Base-by-base conservation (phyloP, 2,797 vertebrate species). In the Parauchenoglanis ngamensis region DNA sequence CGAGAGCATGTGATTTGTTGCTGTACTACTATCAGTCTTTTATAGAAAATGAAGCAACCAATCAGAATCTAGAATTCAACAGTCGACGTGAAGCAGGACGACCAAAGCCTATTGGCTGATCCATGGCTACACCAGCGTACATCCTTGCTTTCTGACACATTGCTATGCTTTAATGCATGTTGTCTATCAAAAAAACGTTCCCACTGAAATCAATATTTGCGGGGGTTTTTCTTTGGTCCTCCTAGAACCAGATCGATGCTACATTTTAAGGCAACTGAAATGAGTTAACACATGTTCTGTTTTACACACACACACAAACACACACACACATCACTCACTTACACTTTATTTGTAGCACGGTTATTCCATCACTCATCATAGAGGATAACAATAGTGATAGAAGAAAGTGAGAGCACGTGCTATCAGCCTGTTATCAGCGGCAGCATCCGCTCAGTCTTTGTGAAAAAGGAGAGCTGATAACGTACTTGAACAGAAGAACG, bases 391-490 rank as follows among this genome's bases (percentile, higher is more conserved):
- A 17, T 44, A 17, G 57, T n/a, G 56, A 61, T 63, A 35, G 82
- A 72, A 79, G 40, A 84, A 57, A 49, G 35, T 25, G 35, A 61
- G 86, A 57, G 80, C 6, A 49, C 25, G 73, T 17, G 12, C 85
- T 84, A 79, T 84, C 52, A 35, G 40, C 28, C 63, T 61, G n/a
- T 52, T 87, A 85, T 87, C 63, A 81, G 67, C 31, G 2, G 25
- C 40, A 75, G 76, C 76, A 72, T 85, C 65, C n/a, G 11, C 54
- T 61, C 75, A 11, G 54, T 73, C 54, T 85, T 79, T 72, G 54
- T 65, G 59, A 49, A 54, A 85, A 85, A 65, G 31, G 2, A 72
- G 31, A 11, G 31, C 54, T 73, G 52, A 59, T 75, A 59, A 85
- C 68, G 59, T 83, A 76, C 59, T 83, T 59, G 7, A 77, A 40